These are phyloP conservation scores for Drosophila seclusa DNA, from an alignment of 2,888 invertebrate species.

Conservation along the genomic window DNA sequence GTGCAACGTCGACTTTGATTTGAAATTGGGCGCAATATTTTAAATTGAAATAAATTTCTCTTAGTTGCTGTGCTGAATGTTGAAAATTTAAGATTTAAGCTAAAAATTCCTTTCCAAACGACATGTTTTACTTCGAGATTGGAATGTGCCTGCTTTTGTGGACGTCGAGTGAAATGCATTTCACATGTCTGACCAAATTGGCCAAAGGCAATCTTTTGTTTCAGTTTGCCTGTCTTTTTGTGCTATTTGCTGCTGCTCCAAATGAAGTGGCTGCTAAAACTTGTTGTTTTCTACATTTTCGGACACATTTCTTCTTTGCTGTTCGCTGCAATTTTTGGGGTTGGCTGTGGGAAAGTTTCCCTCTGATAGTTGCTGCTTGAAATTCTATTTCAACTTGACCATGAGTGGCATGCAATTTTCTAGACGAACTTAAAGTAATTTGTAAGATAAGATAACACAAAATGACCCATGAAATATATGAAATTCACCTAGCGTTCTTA, in stretches of 20 bases:
- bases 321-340: slow-evolving; percentile 7
- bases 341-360: slow-evolving; percentile 2
- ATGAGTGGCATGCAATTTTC: slow-evolving; percentile 61
- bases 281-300: slow-evolving; percentile 17
- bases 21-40: slow-evolving; percentile 15
- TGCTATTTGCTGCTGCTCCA: slow-evolving; percentile 12
- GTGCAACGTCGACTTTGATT: not conserved
- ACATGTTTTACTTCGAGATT: not conserved
- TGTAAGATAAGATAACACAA: slow-evolving; percentile 23
- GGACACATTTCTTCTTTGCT: slow-evolving; percentile 10
- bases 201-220: slow-evolving; percentile 35
- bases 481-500: not conserved
- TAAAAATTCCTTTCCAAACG: not conserved
- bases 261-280: slow-evolving; percentile 21
- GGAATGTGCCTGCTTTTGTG: slow-evolving; percentile 5
- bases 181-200: slow-evolving; percentile 47
- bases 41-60: not conserved
- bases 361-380: slow-evolving; percentile 17
- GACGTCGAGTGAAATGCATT: slow-evolving; percentile 34
- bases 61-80: not conserved
- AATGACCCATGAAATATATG: not conserved
- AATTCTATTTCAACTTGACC: slow-evolving; percentile 40
- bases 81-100: not conserved
- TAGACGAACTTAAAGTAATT: slow-evolving; percentile 31
- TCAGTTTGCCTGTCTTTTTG: slow-evolving; percentile 14